Evolutionary conservation across 2,113 vertebrate genomes (phyloP), one percentile per base, ranked within the genome.

Genomic region (Polypterus bichir): DNA sequence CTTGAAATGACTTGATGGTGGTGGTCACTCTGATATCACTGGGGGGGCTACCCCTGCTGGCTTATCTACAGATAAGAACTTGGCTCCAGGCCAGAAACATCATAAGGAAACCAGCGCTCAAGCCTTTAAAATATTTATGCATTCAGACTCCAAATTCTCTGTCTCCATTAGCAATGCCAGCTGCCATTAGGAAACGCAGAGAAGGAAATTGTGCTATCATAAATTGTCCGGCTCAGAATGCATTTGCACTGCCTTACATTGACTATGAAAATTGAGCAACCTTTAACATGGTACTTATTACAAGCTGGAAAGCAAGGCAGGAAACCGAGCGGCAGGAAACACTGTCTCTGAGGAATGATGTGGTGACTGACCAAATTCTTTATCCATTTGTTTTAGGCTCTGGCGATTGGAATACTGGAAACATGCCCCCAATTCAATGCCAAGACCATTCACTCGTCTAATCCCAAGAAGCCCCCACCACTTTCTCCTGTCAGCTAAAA

Each of bases 71-170:
- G 27, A 27, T 27, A 27, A 27, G 27, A 27, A 27, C 27, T 27
- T 27, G 27, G 27, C 27, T 27, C 27, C 27, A 27, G 27, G 27
- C 27, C 27, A 27, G 27, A 27, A 27, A 27, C 27, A 27, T 27
- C 27, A 27, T 27, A 27, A 27, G 27, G 27, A 27, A 27, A 27
- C 27, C 27, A 27, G 27, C 27, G 27, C 27, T 27, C 27, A 27
- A 27, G 55, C 61, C 54, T 57, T 57, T 66, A 54, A 66, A 66
- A 48, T 66, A 66, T 62, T 62, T 66, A 66, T 66, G 49, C 49
- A 57, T 49, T 54, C n/a, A 8, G 27, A 44, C 49, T 59, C 49
- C 59, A 60, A 59, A 9, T 51, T 62, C 44, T 49, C 58, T 63
- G 44, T 57, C 11, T 1, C 62, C 11, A 48, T 49, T 63, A 48